Base-by-base conservation (phyloP, 2,888 invertebrate genomes). In the Plusia festucae region DNA sequence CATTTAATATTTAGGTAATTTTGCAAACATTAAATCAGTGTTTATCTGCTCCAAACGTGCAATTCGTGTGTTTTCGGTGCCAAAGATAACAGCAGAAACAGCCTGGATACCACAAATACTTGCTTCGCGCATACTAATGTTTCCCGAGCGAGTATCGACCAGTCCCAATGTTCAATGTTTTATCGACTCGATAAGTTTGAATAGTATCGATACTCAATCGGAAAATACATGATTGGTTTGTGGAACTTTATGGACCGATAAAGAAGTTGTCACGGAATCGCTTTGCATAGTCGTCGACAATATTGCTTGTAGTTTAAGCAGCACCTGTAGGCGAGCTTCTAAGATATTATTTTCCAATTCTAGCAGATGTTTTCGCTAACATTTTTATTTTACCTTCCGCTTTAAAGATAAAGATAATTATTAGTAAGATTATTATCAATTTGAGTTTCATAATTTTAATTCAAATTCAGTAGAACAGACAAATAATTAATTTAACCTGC, bases 401-500 rank as follows among this genome's bases (percentile, higher is more conserved):
- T n/a, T n/a, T n/a, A n/a, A n/a, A n/a, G n/a, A n/a, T n/a, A n/a
- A n/a, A n/a, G n/a, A n/a, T n/a, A n/a, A n/a, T n/a, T n/a, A n/a
- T n/a, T n/a, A n/a, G n/a, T n/a, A n/a, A n/a, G n/a, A n/a, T n/a
- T n/a, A n/a, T n/a, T n/a, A 18, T 46, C 9, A 8, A 18, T 18
- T 18, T 20, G 20, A 9, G 18, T 9, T 13, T 49, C 6, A 9
- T 16, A 70, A 68, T 69, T 70, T 59, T 79, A 72, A 65, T 64
- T 57, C 30, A 65, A 74, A 74, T 52, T 63, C 63, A 81, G 76
- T 84, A 83, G 81, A 74, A 74, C 85, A 85, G 75, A 78, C 78
- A 78, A 88, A 91, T 88, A 89, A 91, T 90, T 88, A 91, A 91
- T 91, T 88, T 83, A 90, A 88, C 90, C 88, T 89, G 89, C 86